Evolutionary conservation across 2,113 vertebrate genomes (phyloP).

Genomic region (Myrmecophaga tridactyla): DNA sequence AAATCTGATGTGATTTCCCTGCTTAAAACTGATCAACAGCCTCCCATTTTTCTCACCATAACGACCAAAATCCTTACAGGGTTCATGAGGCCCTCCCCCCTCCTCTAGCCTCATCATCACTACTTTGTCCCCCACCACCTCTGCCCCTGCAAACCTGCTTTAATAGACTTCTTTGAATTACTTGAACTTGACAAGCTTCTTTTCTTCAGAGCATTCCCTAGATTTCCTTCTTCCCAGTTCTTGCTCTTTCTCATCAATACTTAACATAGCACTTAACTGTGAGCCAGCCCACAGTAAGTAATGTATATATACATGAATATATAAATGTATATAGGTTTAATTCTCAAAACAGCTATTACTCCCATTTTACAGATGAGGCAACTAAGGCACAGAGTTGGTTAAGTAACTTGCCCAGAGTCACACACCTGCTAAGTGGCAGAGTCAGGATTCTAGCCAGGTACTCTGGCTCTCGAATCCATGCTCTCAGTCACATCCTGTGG

Average conservation of each 20-base stretch:
- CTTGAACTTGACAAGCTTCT: not conserved
- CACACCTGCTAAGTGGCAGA: rapidly evolving
- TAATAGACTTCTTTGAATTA: not conserved
- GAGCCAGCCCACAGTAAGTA: too few species aligned
- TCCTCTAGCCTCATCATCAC: not conserved
- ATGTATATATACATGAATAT: too few species aligned
- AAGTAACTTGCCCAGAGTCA: not conserved
- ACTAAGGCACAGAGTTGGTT: not conserved
- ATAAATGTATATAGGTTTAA: too few species aligned
- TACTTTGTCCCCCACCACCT: not conserved
- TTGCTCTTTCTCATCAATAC: too few species aligned
- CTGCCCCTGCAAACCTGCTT: not conserved
- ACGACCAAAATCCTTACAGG: not conserved
- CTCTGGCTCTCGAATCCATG: rapidly evolving
- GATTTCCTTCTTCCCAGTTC: not conserved
- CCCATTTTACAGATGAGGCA: not conserved
- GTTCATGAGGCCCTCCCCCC: not conserved
- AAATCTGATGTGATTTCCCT: not conserved
- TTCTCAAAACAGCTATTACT: not conserved
- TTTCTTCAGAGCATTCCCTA: not conserved
- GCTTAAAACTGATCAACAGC: not conserved
- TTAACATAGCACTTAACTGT: not conserved
- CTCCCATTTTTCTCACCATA: too few species aligned
- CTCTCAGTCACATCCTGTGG: not conserved
- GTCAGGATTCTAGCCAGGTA: not conserved